Conservation (phyloP, 2,888 invertebrate genomes). For the Ennomos erosarius region DNA sequence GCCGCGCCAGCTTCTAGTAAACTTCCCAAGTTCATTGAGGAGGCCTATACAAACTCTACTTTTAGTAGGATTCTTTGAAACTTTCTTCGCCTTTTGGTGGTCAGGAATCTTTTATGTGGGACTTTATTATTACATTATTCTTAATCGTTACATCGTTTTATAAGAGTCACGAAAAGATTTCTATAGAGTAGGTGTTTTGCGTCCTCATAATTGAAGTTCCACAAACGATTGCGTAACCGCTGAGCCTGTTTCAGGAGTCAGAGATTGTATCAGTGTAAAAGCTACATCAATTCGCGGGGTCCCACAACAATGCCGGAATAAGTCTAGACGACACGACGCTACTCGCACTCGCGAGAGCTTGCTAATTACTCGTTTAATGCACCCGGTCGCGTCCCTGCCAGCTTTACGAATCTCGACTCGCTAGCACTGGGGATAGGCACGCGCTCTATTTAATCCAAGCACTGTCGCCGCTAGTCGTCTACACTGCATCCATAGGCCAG, state of each 20-base stretch:
- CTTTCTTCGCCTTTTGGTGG: constrained; percentile 37
- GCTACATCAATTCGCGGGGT: constrained; percentile 43
- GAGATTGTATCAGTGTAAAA: constrained; percentile 37
- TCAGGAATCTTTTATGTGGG: constrained; percentile 7
- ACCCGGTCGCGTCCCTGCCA: constrained; percentile 40
- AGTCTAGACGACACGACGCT: constrained; percentile 63
- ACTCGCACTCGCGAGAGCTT: constrained; percentile 48
- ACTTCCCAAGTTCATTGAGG: constrained; percentile 68
- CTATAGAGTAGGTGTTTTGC: no score
- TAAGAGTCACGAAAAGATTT: background rate
- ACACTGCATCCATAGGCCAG: no score
- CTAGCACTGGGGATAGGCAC: constrained; percentile 21
- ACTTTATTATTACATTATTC: constrained; percentile 10
- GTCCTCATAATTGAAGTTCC: no score
- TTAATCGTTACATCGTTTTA: constrained; percentile 1
- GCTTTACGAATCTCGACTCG: constrained; percentile 20
- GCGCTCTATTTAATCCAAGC: constrained; percentile 41
- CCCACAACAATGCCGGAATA: constrained; percentile 57
- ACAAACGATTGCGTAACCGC: background rate
- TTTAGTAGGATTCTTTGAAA: constrained; percentile 55
- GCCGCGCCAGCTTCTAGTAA: constrained; percentile 59
- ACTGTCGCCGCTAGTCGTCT: constrained; percentile 9
- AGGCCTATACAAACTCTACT: constrained; percentile 54
- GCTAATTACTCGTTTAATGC: constrained; percentile 66
- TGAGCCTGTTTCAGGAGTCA: background rate